phyloP scores from a whole-genome alignment of 2,888 invertebrate species.

The Biston stratarius region DNA sequence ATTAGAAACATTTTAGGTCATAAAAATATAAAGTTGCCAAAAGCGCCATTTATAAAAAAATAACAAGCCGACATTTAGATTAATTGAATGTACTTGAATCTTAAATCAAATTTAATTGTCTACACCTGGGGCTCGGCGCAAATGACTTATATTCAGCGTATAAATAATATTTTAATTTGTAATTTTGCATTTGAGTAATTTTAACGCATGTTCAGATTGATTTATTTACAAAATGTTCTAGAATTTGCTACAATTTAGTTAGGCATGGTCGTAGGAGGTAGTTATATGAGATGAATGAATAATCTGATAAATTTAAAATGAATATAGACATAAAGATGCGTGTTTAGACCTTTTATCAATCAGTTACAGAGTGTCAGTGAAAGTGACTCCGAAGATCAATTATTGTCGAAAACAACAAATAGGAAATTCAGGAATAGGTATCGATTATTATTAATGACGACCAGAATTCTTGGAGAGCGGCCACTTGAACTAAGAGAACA shows the following conservation, averaged over 20 bases:
- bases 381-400: too few relatives aligned
- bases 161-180: slow-evolving; percentile 41
- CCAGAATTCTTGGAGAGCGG: too few relatives aligned
- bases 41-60: slow-evolving; percentile 35
- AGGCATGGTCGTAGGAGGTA: slow-evolving; percentile 31
- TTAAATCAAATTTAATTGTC: slow-evolving; percentile 55
- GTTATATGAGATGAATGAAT: too few relatives aligned
- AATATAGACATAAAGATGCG: too few relatives aligned
- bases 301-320: too few relatives aligned
- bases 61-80: slow-evolving; percentile 51
- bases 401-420: too few relatives aligned
- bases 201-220: slow-evolving; percentile 37
- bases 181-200: slow-evolving; percentile 43
- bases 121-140: slow-evolving; percentile 48
- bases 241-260: slow-evolving; percentile 38
- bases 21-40: slow-evolving; percentile 3
- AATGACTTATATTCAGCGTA: slow-evolving; percentile 34
- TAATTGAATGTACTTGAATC: slow-evolving; percentile 55
- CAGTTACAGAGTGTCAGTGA: too few relatives aligned
- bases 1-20: not conserved
- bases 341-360: too few relatives aligned
- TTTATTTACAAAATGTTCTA: slow-evolving; percentile 44
- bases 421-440: too few relatives aligned
- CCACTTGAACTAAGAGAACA: too few relatives aligned
- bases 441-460: too few relatives aligned